Evolutionary conservation across 2,888 invertebrate genomes (phyloP).

Genomic region (Drosophila picticornis): DNA sequence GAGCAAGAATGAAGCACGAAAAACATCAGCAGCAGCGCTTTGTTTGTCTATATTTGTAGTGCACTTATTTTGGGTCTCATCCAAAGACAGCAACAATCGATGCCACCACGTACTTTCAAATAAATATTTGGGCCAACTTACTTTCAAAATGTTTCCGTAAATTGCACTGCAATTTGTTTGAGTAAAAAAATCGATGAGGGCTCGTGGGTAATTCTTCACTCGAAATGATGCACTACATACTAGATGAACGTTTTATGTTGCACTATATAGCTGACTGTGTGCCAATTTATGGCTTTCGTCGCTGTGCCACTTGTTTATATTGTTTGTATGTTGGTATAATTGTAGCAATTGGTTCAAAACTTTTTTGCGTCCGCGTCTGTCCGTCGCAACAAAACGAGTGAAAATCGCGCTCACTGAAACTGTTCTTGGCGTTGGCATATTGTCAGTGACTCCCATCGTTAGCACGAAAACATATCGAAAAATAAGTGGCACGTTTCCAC

Average conservation of each 20-base stretch:
- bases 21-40: conserved; percentile 2
- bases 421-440: conserved; percentile 40
- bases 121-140: conserved; percentile 49
- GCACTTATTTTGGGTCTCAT: conserved; percentile 13
- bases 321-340: conserved; percentile 48
- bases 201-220: conserved; percentile 40
- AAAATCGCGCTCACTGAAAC: conserved; percentile 42
- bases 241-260: conserved; percentile 24
- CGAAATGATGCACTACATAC: conserved; percentile 42
- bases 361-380: conserved; percentile 50
- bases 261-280: conserved; percentile 35
- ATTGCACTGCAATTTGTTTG: conserved; percentile 33
- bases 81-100: conserved; percentile 4
- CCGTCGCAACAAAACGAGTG: conserved; percentile 50
- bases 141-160: conserved; percentile 42
- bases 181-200: conserved; percentile 66
- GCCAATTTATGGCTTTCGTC: conserved; percentile 37
- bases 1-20: conserved; percentile 6
- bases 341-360: conserved; percentile 36
- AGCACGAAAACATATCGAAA: conserved; percentile 26
- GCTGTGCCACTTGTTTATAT: conserved; percentile 44
- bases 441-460: conserved; percentile 3
- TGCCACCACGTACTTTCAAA: conserved; percentile 15
- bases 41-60: conserved; percentile 26
- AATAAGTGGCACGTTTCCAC: conserved; percentile 2